Base-by-base conservation (phyloP, 2,113 vertebrate genomes). In the Gymnogyps californianus region DNA sequence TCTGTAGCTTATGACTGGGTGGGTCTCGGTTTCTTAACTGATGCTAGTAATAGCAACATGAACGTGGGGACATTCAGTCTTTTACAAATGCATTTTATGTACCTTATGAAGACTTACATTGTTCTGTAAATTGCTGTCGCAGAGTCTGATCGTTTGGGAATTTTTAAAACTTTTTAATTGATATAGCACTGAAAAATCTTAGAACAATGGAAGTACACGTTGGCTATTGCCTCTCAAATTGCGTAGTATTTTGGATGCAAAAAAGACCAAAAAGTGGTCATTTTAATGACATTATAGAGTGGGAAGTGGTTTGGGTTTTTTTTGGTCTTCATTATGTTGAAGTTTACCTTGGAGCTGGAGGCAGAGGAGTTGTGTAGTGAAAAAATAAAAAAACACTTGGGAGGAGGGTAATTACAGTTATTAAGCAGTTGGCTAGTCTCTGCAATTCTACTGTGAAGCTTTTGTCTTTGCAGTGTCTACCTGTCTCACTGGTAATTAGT, bases 71-170 rank as follows among this genome's bases (percentile, higher is more conserved):
- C 19, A 6, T 4, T 8, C 10, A 36, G 22, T 38, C 28, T 21
- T 13, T 10, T 6, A 12, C 8, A 76, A 66, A 36, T 4, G 4
- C 5, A 3, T 80, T 87, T 71, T n/a, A 31, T 21, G 7, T 31
- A 8, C 24, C 4, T 79, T 5, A 8, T 7, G 14, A 70, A 80
- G 76, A 36, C 6, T 34, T 31, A 7, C 2, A 3, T 7, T 21
- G 4, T 31, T 52, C 34, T 16, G 20, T 52, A 52, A 65, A 52
- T n/a, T 16, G 20, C 40, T 71, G 11, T n/a, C 11, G 24, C 24
- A 20, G 26, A 51, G 31, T 15, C 44, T 44, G 34, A 71, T 34
- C 0, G 0, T 40, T 31, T 26, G 5, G 31, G n/a, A 47, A 7
- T 54, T 29, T 36, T n/a, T 19, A 3, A 7, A 40, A n/a, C 5